Conservation (phyloP, 2,113 vertebrate genomes). For the Chlorocebus sabaeus region DNA sequence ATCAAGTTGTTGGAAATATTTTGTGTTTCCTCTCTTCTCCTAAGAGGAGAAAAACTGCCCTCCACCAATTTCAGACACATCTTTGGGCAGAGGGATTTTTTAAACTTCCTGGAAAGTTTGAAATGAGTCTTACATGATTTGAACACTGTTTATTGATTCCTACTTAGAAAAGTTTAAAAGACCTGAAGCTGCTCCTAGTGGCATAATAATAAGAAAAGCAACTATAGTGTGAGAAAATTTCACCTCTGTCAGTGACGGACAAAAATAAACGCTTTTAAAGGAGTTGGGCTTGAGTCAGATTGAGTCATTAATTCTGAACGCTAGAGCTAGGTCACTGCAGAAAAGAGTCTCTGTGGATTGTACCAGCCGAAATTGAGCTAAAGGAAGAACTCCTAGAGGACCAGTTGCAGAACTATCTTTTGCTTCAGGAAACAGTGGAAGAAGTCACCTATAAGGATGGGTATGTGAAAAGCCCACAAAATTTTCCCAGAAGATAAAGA, state of each 20-base stretch:
- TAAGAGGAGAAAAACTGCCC: neutral
- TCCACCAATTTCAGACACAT: neutral
- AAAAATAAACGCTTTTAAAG: neutral
- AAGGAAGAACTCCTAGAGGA: neutral
- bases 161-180: neutral
- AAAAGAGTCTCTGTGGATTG: too few species aligned
- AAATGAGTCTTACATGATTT: neutral
- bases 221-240: neutral
- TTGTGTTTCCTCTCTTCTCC: neutral
- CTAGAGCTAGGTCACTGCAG: neutral
- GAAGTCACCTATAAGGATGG: neutral
- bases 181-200: neutral
- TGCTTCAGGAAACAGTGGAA: neutral
- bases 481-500: neutral
- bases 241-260: neutral
- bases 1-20: neutral
- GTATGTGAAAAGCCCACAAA: neutral
- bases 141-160: neutral
- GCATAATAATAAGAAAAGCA: neutral
- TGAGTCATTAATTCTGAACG: neutral
- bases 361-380: neutral
- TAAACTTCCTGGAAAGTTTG: neutral
- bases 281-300: neutral
- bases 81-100: neutral
- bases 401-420: neutral